Conservation (phyloP, 30 jellyfish, hydroid and myxozoan genomes). For the Chironex yamaguchii region DNA sequence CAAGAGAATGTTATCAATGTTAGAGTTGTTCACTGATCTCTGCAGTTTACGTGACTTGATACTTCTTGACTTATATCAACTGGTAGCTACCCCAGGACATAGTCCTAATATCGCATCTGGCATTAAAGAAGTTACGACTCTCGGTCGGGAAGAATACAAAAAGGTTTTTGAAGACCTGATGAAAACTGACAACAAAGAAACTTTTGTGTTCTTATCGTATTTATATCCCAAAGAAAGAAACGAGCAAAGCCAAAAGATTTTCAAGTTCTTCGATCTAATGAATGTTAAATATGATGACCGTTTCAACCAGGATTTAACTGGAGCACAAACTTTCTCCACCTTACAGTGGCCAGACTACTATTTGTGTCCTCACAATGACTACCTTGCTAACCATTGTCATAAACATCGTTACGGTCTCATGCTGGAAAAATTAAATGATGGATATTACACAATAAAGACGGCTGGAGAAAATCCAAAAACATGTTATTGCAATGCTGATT, state of each 20-base stretch:
- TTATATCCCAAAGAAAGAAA: neutral
- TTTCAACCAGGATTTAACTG: no score
- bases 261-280: neutral
- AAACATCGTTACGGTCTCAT: no score
- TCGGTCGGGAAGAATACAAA: neutral
- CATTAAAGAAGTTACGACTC: neutral
- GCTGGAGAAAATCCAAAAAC: no score
- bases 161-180: neutral
- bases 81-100: neutral
- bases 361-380: no score
- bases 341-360: no score
- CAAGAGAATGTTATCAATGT: neutral
- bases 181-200: neutral
- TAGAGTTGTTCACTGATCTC: neutral
- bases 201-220: neutral
- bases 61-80: neutral
- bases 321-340: no score
- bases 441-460: no score
- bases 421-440: no score
- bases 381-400: no score
- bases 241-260: neutral
- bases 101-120: neutral
- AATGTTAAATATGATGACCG: neutral
- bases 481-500: no score
- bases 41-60: neutral